These are phyloP conservation scores for Hydrolagus colliei DNA, from an alignment of 2,797 vertebrate species.

Conservation along the genomic window DNA sequence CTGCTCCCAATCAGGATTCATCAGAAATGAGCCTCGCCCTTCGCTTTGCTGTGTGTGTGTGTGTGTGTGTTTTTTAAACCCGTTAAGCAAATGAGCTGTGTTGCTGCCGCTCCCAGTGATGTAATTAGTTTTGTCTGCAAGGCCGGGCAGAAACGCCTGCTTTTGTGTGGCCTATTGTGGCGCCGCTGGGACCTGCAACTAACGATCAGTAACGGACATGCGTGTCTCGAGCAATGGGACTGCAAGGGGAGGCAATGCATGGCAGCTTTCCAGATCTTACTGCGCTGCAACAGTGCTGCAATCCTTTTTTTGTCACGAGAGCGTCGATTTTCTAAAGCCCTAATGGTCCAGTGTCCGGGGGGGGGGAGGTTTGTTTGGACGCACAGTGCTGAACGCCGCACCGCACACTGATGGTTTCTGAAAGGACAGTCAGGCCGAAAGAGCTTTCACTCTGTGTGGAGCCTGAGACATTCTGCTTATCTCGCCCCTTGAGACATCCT, in stretches of 20 bases:
- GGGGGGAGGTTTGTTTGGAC: too few species aligned
- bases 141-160: background rate
- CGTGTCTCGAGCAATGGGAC: background rate
- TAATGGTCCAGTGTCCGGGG: too few species aligned
- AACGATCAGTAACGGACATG: background rate
- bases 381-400: background rate
- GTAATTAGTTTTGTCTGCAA: background rate
- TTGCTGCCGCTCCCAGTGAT: background rate
- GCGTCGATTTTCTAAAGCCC: too few species aligned
- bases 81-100: background rate
- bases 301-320: too few species aligned
- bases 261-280: conserved; percentile 8
- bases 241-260: background rate
- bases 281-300: background rate
- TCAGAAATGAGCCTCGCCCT: background rate
- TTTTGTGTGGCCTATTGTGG: conserved; percentile 2
- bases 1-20: background rate
- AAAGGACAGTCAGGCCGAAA: background rate
- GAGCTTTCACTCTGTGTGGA: background rate
- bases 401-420: background rate
- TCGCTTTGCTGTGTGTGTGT: too few species aligned
- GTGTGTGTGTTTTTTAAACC: background rate
- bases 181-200: background rate
- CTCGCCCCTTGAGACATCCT: too few species aligned
- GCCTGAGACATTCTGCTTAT: too few species aligned